A percentile compares a stretch with the other conserved stretches of the same genome.
Evolutionary conservation across 2,888 invertebrate genomes (phyloP).

Genomic region (Cephus runcator): DNA sequence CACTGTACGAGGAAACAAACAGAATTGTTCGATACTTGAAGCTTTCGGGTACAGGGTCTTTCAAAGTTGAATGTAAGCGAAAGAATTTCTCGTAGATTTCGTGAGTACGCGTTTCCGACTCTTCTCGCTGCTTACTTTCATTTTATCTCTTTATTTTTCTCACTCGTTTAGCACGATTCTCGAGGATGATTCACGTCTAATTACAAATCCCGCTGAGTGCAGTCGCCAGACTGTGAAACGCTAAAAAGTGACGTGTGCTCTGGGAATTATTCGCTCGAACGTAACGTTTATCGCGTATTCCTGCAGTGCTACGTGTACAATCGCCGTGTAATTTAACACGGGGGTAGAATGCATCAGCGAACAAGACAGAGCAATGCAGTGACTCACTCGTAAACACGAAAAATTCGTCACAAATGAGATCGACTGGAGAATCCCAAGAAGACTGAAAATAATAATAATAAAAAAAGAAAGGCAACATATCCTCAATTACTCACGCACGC

Average conservation of each 20-base stretch:
- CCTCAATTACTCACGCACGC: not conserved
- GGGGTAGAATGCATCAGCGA: not conserved
- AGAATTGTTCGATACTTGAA: not conserved
- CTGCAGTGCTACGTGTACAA: not conserved
- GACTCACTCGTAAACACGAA: not conserved
- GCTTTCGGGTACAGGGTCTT: not conserved
- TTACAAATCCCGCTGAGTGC: constrained; percentile 3
- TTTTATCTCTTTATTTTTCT: not conserved
- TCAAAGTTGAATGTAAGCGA: not conserved
- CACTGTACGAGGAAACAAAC: not conserved
- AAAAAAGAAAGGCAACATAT: not conserved
- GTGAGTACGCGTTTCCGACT: not conserved
- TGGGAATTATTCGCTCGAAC: constrained; percentile 19
- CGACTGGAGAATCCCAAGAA: not conserved
- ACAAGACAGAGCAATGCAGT: not conserved
- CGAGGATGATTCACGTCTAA: constrained; percentile 1
- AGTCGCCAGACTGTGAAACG: constrained; percentile 1
- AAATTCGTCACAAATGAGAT: not conserved
- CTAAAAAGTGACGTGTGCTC: constrained; percentile 1
- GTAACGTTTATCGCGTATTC: constrained; percentile 9
- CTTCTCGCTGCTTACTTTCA: not conserved
- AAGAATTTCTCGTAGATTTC: not conserved
- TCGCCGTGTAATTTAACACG: not conserved
- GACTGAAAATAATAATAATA: not conserved
- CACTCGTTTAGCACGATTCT: not conserved